These are phyloP conservation scores for Porites australiensis DNA, from an alignment of 64 coral and sea anemone species.

Conservation along the genomic window DNA sequence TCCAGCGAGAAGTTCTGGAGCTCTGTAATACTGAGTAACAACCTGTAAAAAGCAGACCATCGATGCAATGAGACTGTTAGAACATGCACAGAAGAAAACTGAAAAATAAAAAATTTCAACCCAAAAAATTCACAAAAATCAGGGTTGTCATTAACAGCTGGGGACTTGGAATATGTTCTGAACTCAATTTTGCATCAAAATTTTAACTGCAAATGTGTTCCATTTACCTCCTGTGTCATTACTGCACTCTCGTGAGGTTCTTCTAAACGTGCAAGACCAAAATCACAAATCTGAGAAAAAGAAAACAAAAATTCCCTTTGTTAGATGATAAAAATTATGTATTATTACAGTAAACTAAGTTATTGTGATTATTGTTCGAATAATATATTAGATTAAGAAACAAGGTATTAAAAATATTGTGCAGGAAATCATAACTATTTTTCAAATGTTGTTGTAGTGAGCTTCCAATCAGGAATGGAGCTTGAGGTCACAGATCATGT, in stretches of 20 bases:
- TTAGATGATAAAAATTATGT: neutral
- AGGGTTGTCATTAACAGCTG: too few species aligned
- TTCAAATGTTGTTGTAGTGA: too few species aligned
- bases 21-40: conserved; percentile 98
- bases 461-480: too few species aligned
- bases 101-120: too few species aligned
- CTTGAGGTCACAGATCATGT: too few species aligned
- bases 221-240: conserved; percentile 95
- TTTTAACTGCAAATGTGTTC: neutral
- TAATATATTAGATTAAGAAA: too few species aligned
- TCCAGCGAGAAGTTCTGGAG: conserved; percentile 93
- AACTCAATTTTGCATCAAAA: neutral
- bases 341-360: too few species aligned
- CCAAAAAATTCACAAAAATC: too few species aligned
- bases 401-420: too few species aligned
- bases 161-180: too few species aligned
- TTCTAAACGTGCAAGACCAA: conserved; percentile 96
- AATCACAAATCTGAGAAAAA: conserved; percentile 95
- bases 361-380: too few species aligned
- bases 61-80: neutral
- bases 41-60: conserved; percentile 57
- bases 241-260: conserved; percentile 92
- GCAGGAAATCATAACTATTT: too few species aligned
- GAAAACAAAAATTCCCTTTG: neutral
- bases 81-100: neutral